Conservation (phyloP, 2,797 vertebrate species). For the Buphagus erythrorhynchus region DNA sequence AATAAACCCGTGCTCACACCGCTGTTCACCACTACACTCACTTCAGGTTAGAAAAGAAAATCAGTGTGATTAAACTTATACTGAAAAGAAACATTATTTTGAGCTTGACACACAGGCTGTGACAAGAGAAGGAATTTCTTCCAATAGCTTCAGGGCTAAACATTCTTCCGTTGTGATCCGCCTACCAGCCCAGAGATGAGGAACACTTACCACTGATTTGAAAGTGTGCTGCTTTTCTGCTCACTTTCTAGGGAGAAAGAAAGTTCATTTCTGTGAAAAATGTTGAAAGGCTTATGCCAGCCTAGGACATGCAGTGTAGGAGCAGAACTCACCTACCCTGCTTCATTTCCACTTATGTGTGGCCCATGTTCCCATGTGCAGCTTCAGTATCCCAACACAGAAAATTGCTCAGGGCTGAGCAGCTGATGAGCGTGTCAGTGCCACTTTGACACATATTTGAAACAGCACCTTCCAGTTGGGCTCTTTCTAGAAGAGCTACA, state of each 20-base stretch:
- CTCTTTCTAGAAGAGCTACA: neutral
- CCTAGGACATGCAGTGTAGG: neutral
- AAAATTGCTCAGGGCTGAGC: neutral
- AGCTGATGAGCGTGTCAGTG: neutral
- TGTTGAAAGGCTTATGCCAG: neutral
- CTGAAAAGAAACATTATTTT: neutral
- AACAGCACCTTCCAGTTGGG: neutral
- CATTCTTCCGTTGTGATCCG: rapidly evolving
- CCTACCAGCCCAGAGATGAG: neutral
- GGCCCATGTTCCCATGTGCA: rapidly evolving
- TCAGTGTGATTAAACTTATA: rapidly evolving
- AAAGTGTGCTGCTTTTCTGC: neutral
- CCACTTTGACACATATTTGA: neutral
- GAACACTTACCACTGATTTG: neutral
- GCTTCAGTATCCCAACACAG: neutral
- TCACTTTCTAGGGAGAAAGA: neutral
- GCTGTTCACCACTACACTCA: rapidly evolving
- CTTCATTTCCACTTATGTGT: neutral
- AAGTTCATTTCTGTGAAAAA: neutral
- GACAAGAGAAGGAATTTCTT: neutral
- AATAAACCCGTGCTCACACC: rapidly evolving
- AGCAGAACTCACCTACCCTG: neutral
- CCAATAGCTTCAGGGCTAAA: neutral
- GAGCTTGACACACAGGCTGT: neutral
- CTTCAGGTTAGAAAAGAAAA: neutral